These are phyloP conservation scores for Lepus oiostolus DNA, from an alignment of 2,797 vertebrate species.

Conservation along the genomic window DNA sequence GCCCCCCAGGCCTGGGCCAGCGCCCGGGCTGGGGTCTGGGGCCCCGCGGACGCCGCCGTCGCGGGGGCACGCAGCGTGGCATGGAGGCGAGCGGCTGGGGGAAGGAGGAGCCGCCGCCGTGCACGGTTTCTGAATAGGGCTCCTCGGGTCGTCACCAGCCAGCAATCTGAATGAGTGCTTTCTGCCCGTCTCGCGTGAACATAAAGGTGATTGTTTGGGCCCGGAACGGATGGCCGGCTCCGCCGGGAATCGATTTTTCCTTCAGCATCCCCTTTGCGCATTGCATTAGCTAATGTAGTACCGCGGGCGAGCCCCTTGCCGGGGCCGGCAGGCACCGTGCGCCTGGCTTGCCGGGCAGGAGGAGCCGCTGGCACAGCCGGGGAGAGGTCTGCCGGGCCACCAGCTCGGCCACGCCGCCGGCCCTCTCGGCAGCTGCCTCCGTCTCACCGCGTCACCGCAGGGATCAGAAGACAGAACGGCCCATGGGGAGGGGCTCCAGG, in stretches of 20 bases:
- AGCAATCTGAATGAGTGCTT: slow-evolving; percentile 63
- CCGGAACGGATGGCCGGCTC: not conserved
- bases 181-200: not conserved
- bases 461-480: not conserved
- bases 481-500: not conserved
- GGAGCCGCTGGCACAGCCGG: rapidly evolving
- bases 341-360: not conserved
- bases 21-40: rapidly evolving
- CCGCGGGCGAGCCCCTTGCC: rapidly evolving
- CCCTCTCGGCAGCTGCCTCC: no score
- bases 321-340: not conserved
- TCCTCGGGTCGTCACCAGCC: slow-evolving; percentile 44
- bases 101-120: not conserved
- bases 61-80: rapidly evolving
- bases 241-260: not conserved
- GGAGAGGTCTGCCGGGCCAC: rapidly evolving
- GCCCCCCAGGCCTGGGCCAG: not conserved
- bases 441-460: not conserved
- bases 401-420: not conserved
- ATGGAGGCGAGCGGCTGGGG: not conserved
- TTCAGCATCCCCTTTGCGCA: not conserved
- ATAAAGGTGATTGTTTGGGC: slow-evolving; percentile 55
- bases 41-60: not conserved
- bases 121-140: slow-evolving; percentile 63
- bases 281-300: not conserved